A percentile compares a stretch with the other conserved stretches of the same genome.
phyloP scores from a whole-genome alignment of 2,797 vertebrate genomes.

The Jordanella pulchra region DNA sequence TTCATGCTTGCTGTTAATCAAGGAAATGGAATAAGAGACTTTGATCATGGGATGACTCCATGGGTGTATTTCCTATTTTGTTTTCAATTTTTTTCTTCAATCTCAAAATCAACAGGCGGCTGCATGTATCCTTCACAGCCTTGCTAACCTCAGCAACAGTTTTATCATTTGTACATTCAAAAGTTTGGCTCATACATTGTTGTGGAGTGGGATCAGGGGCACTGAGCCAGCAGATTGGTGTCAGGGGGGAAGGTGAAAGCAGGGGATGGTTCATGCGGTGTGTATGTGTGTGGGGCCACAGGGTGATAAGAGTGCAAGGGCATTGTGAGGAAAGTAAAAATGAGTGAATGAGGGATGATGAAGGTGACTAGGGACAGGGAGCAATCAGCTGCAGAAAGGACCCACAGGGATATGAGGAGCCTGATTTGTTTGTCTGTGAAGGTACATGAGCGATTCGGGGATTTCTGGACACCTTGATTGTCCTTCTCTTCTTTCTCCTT shows the following conservation, averaged over 20 bases:
- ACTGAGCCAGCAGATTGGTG: constrained; percentile 46
- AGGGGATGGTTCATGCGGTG: constrained; percentile 9
- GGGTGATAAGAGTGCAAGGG: constrained; percentile 45
- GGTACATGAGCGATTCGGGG: constrained; percentile 39
- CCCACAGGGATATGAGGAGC: constrained; percentile 53
- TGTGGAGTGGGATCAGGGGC: constrained; percentile 28
- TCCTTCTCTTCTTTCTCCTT: constrained; percentile 29
- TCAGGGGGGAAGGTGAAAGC: constrained; percentile 5
- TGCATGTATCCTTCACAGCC: constrained; percentile 26
- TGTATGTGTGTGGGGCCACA: constrained; percentile 30
- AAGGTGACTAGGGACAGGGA: constrained; percentile 68
- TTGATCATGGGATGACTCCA: constrained; percentile 39
- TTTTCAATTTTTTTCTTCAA: constrained; percentile 17
- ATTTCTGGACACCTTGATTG: constrained; percentile 63
- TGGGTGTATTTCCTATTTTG: constrained; percentile 29
- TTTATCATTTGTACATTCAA: constrained; percentile 48
- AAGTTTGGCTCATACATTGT: constrained; percentile 28
- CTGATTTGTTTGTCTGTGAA: constrained; percentile 28
- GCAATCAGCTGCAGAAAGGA: constrained; percentile 67
- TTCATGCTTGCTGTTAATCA: constrained; percentile 54
- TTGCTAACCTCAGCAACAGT: constrained; percentile 12
- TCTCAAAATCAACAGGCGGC: constrained; percentile 30
- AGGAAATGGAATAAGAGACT: constrained; percentile 56
- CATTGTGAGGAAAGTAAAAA: constrained; percentile 41
- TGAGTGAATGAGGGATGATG: constrained; percentile 64